These are phyloP conservation scores for Platanista minor DNA, from an alignment of 2,113 vertebrate genomes.

Conservation along the genomic window DNA sequence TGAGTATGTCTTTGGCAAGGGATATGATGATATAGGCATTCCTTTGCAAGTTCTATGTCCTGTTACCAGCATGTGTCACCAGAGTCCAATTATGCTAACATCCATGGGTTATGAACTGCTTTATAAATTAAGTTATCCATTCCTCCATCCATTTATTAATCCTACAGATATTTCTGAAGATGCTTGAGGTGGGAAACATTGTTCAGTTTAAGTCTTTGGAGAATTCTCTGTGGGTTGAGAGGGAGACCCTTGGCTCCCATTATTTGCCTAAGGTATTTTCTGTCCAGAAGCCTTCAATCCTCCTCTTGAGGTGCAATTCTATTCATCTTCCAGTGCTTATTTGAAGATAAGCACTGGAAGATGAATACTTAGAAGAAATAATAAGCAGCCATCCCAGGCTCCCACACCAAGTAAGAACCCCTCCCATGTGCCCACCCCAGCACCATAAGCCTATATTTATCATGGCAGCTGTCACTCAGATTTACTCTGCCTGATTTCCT, in stretches of 20 bases:
- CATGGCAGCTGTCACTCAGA: too few species aligned
- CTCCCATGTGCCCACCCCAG: fast-evolving
- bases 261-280: not conserved
- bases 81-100: not conserved
- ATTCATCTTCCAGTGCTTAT: not conserved
- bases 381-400: not conserved
- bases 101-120: not conserved
- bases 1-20: not conserved
- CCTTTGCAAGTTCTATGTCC: not conserved
- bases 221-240: not conserved
- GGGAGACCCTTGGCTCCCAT: not conserved
- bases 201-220: not conserved
- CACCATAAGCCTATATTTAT: not conserved
- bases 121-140: not conserved
- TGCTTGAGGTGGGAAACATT: not conserved
- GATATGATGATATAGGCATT: not conserved
- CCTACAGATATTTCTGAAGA: not conserved
- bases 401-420: not conserved
- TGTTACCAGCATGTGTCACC: not conserved
- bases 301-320: not conserved
- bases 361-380: too few species aligned
- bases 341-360: not conserved
- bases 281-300: not conserved
- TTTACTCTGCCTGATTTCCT: not conserved
- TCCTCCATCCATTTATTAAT: not conserved